phyloP scores from a whole-genome alignment of 2,888 invertebrate species.

The Dromius quadrimaculatus region DNA sequence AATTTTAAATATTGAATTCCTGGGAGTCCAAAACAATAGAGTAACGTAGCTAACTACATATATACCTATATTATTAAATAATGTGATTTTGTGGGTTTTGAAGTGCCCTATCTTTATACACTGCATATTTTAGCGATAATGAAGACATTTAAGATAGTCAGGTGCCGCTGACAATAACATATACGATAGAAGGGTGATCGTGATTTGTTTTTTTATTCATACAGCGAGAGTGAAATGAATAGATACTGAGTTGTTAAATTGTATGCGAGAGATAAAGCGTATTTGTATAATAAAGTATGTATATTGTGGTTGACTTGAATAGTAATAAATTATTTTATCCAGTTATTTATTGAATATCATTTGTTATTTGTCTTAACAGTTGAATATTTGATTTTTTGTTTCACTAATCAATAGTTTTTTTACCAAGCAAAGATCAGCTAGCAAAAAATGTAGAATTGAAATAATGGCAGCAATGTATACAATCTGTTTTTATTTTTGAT shows the following conservation, averaged over 20 bases:
- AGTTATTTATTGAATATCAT: too few species aligned
- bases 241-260: neutral
- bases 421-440: too few species aligned
- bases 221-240: neutral
- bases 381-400: too few species aligned
- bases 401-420: too few species aligned
- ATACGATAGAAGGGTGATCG: slow-evolving; percentile 28
- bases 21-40: neutral
- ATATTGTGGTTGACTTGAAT: slow-evolving; percentile 40
- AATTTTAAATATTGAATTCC: too few species aligned
- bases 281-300: slow-evolving; percentile 39
- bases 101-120: slow-evolving; percentile 47
- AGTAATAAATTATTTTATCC: slow-evolving; percentile 52
- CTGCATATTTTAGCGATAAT: slow-evolving; percentile 18
- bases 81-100: slow-evolving; percentile 39
- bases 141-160: slow-evolving; percentile 54
- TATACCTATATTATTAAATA: slow-evolving; percentile 27
- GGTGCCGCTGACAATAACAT: slow-evolving; percentile 56
- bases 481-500: too few species aligned
- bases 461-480: too few species aligned
- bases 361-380: too few species aligned
- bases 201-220: slow-evolving; percentile 33
- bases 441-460: too few species aligned
- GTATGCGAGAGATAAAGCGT: slow-evolving; percentile 19
- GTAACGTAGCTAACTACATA: neutral